Percentiles rank a stretch among this genome's conserved stretches.
These are phyloP conservation scores for Metallyticus violacea DNA, from an alignment of 2,888 invertebrate species.

Conservation along the genomic window DNA sequence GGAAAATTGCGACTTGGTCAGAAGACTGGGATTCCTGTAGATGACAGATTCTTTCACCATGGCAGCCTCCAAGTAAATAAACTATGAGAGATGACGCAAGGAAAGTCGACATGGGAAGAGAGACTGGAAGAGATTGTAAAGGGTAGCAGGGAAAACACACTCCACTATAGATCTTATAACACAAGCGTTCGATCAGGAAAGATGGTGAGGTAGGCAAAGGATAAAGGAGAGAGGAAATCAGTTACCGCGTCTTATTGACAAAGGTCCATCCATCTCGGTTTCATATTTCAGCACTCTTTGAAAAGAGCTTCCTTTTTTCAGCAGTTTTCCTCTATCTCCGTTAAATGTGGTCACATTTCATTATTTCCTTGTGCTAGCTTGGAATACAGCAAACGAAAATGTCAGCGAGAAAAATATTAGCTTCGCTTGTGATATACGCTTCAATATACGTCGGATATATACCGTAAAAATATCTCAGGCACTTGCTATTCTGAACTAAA, in stretches of 20 bases:
- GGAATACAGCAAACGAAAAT: no score
- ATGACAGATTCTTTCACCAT: slow-evolving; percentile 2
- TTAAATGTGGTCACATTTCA: background rate
- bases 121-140: background rate
- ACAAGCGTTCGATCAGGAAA: slow-evolving; percentile 10
- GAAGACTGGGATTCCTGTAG: background rate
- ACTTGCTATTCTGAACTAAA: no score
- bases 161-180: background rate
- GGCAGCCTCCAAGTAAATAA: slow-evolving; percentile 9
- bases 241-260: slow-evolving; percentile 10
- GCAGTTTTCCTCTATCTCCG: background rate
- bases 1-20: background rate
- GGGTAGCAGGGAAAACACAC: background rate
- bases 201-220: no score
- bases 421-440: no score
- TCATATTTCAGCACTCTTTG: slow-evolving; percentile 12
- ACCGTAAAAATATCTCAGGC: no score
- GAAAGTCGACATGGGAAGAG: background rate
- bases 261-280: slow-evolving; percentile 16
- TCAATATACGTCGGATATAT: no score
- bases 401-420: no score
- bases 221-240: background rate
- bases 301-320: background rate
- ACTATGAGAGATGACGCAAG: slow-evolving; percentile 1
- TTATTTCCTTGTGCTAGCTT: no score